Evolutionary conservation across 2,797 vertebrate genomes (phyloP).

Genomic region (Aotus griseimembra): DNA sequence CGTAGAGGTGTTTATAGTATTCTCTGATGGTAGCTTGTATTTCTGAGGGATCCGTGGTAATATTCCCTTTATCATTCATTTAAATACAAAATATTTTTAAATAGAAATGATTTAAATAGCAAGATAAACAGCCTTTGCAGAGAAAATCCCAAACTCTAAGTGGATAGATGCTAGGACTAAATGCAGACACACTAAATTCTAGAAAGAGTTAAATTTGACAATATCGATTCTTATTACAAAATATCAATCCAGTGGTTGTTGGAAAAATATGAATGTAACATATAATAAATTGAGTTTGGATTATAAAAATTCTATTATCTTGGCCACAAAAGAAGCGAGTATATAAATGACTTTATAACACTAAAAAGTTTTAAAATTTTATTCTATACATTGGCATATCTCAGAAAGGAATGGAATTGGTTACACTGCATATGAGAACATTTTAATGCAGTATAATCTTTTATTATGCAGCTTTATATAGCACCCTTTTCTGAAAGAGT

Average conservation of each 20-base stretch:
- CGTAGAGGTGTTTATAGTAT: not conserved
- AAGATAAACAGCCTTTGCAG: not conserved
- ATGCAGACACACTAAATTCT: constrained; percentile 22
- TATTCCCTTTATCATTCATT: not conserved
- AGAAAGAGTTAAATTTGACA: constrained; percentile 32
- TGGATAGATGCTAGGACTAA: not conserved
- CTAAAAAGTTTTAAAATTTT: not conserved
- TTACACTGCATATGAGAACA: not conserved
- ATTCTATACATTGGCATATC: not conserved
- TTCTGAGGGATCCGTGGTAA: not conserved
- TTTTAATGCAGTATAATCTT: constrained; percentile 18
- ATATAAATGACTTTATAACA: not conserved
- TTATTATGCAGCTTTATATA: constrained; percentile 19
- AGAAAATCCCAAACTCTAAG: constrained; percentile 45
- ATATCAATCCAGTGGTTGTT: not conserved
- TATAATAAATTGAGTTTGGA: constrained; percentile 16
- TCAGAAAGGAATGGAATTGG: not conserved
- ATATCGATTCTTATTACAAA: constrained; percentile 11
- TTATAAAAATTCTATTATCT: constrained; percentile 25
- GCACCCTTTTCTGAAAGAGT: not conserved
- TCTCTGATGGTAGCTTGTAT: not conserved
- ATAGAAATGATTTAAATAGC: constrained; percentile 13
- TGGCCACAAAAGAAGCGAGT: constrained; percentile 28
- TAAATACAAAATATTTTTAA: constrained; percentile 21
- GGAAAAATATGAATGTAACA: constrained; percentile 13